These are phyloP conservation scores for Oryctes rhinoceros DNA, from an alignment of 1,140 invertebrate genomes.

Conservation along the genomic window DNA sequence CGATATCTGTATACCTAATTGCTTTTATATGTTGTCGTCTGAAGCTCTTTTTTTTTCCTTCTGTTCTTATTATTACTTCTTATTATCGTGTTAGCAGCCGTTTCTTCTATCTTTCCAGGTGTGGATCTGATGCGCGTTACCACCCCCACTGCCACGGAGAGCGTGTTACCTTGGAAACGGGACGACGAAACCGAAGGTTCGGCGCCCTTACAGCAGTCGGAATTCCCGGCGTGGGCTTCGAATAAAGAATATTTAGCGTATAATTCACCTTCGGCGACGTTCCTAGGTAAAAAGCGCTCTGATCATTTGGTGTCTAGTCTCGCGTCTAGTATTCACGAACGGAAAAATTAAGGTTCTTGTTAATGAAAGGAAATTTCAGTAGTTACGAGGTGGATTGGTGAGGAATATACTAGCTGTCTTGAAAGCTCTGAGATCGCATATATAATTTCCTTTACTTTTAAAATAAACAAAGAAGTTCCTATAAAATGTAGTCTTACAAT, in stretches of 20 bases:
- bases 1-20: conserved; percentile 12
- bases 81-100: background rate
- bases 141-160: conserved; percentile 85
- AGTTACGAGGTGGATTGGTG: too few relatives aligned
- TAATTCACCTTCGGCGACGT: conserved; percentile 88
- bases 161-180: conserved; percentile 89
- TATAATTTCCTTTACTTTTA: too few relatives aligned
- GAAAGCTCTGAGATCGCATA: too few relatives aligned
- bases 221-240: conserved; percentile 91
- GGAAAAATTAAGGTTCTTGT: too few relatives aligned
- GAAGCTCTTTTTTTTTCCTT: background rate
- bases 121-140: conserved; percentile 75
- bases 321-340: too few relatives aligned
- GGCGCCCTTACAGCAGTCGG: conserved; percentile 81
- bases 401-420: too few relatives aligned
- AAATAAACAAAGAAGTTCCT: too few relatives aligned
- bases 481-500: too few relatives aligned
- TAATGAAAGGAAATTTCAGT: too few relatives aligned
- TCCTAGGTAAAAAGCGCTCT: conserved; percentile 72
- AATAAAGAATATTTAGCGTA: conserved; percentile 94
- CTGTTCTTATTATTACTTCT: too few relatives aligned
- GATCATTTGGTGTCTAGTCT: too few relatives aligned
- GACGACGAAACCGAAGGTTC: conserved; percentile 75
- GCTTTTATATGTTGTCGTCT: background rate
- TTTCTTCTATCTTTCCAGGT: conserved; percentile 47